These are phyloP conservation scores for Allygus modestus DNA, from an alignment of 2,888 invertebrate genomes.

Conservation along the genomic window DNA sequence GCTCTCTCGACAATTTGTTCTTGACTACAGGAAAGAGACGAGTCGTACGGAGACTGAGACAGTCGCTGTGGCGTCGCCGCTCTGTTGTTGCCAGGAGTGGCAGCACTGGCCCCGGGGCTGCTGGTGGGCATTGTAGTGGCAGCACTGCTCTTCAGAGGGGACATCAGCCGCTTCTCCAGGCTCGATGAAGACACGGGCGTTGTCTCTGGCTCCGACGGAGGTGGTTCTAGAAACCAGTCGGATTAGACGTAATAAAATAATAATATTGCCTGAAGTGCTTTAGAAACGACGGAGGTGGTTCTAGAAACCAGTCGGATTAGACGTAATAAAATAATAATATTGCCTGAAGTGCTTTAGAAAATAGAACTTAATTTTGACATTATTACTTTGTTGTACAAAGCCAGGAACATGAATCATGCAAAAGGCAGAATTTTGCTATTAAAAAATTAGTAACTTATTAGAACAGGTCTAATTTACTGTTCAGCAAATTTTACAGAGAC, in stretches of 20 bases:
- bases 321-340: background rate
- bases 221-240: background rate
- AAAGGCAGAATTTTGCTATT: too few species aligned
- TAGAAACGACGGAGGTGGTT: background rate
- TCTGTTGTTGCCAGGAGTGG: constrained; percentile 14
- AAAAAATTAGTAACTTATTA: too few species aligned
- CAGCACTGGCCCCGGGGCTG: background rate
- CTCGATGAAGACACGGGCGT: background rate
- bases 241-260: background rate
- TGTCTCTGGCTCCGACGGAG: constrained; percentile 5
- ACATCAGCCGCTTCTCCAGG: constrained; percentile 29
- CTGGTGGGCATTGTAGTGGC: background rate
- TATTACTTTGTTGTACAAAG: too few species aligned
- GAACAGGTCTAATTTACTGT: too few species aligned
- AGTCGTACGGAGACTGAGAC: constrained; percentile 66
- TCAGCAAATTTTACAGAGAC: too few species aligned
- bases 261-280: too few species aligned
- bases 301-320: background rate
- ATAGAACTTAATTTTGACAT: too few species aligned
- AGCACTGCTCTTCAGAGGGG: background rate
- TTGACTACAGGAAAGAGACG: constrained; percentile 75
- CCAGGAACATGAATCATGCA: too few species aligned
- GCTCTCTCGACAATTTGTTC: constrained; percentile 91
- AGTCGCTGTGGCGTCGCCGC: constrained; percentile 31
- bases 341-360: too few species aligned